Base-by-base conservation (phyloP, 1,140 invertebrate genomes). In the Brachionus paranguensis region DNA sequence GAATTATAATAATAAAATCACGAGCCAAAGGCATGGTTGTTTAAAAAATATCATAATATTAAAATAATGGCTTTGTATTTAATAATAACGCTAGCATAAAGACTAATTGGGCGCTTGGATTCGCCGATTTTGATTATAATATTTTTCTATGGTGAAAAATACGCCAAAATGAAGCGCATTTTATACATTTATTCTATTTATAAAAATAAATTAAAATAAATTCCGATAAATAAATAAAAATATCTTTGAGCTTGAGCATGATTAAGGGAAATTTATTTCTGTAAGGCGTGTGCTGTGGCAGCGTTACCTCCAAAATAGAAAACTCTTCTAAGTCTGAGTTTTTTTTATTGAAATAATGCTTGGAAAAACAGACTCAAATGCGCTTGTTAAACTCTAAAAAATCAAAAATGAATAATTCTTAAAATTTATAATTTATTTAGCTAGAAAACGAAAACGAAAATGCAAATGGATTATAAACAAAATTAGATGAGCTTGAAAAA, bases 1-100 rank as follows among this genome's bases (percentile, higher is more conserved):
- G 7, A 72, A 72, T 72, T 72, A 72, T 72, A 72, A 72, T 72
- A 72, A 68, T 33, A 68, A 24, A 72, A 72, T 72, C 68, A 72
- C 41, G 68, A 72, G 11, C 68, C 68, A 17, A 47, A 17, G 41
- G 68, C 68, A 72, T 72, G 68, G 12, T 68, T 5, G n/a, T 60
- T 60, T 8, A 17, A 53, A 53, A 20, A 20, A 60, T 6, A 24
- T n/a, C 53, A 60, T 60, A 60, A 60, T 60, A 12, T 60, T 60
- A 20, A 60, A 60, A 60, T 60, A 60, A 60, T 60, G 20, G 17
- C 20, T 60, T 60, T 60, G 10, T 60, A 10, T 60, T 60, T 60
- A 20, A 60, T 60, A 60, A 60, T 60, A 60, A 60, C 53, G 53
- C 53, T 60, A 60, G 53, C 53, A 60, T 60, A 60, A 60, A 60